A percentile compares a stretch with the other conserved stretches of the same genome.
phyloP scores from a whole-genome alignment of 2,113 vertebrate species.

The Anarhynchus alexandrinus region DNA sequence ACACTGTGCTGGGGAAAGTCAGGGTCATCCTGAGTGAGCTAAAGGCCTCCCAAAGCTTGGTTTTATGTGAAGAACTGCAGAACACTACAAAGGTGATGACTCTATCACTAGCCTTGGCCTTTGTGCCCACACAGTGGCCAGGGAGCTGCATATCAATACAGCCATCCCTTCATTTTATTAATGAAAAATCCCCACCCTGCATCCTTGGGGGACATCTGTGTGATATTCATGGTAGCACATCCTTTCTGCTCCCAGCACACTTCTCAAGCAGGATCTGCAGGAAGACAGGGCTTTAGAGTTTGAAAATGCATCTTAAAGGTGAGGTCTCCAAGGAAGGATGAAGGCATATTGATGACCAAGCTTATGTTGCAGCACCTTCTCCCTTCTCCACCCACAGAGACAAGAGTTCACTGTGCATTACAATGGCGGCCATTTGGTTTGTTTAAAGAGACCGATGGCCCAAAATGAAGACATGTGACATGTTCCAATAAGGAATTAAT shows the following conservation, averaged over 20 bases:
- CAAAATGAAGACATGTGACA: neutral
- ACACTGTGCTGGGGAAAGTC: constrained; percentile 71
- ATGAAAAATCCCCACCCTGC: neutral
- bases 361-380: neutral
- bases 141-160: neutral
- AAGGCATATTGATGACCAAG: neutral
- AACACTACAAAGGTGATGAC: constrained; percentile 68
- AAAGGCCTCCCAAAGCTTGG: constrained; percentile 66
- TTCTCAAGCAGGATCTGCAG: neutral
- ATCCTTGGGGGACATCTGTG: neutral
- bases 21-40: constrained; percentile 54
- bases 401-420: neutral
- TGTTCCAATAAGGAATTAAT: neutral
- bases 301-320: neutral
- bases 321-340: neutral
- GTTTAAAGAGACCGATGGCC: neutral
- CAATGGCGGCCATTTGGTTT: neutral
- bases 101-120: neutral
- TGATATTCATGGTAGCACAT: neutral
- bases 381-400: neutral
- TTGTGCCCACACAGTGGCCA: no score
- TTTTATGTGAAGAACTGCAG: constrained; percentile 71
- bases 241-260: neutral
- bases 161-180: neutral
- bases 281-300: neutral